These are phyloP conservation scores for Micromussa lordhowensis DNA, from an alignment of 92 coral and sea anemone genomes.

Conservation along the genomic window DNA sequence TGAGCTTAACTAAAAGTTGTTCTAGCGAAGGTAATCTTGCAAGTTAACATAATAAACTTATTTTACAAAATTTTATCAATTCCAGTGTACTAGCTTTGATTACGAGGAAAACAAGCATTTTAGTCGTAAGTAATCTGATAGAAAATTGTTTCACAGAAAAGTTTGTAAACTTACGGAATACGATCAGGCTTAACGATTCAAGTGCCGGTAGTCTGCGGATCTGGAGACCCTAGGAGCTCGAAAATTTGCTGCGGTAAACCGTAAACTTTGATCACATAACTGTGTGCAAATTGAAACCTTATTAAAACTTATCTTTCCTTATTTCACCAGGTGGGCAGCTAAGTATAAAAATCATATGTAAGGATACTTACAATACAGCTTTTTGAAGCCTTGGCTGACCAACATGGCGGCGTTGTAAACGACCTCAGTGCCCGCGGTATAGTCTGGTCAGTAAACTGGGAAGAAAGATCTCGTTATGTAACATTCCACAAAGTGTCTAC, in stretches of 20 bases:
- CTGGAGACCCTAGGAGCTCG: not conserved
- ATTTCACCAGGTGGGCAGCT: too few relatives aligned
- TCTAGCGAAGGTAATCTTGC: too few relatives aligned
- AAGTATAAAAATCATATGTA: too few relatives aligned
- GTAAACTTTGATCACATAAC: not conserved
- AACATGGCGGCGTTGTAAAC: conserved; percentile 33
- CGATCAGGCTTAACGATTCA: not conserved
- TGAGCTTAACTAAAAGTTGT: too few relatives aligned
- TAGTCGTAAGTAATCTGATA: not conserved
- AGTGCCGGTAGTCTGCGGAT: not conserved
- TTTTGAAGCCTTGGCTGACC: conserved; percentile 29
- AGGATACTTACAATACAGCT: conserved; percentile 23
- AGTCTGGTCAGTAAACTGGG: not conserved
- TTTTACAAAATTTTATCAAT: too few relatives aligned
- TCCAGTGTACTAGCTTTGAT: too few relatives aligned
- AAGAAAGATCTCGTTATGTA: not conserved
- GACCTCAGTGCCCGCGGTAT: not conserved
- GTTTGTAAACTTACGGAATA: not conserved
- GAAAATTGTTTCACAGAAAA: not conserved
- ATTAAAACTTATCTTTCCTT: not conserved
- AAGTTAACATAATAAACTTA: too few relatives aligned
- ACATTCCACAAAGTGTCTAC: not conserved
- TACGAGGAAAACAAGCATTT: not conserved
- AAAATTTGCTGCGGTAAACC: not conserved
- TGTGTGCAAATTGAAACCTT: not conserved